Conservation (phyloP, 2,113 vertebrate species). For the Apodemus speciosus region DNA sequence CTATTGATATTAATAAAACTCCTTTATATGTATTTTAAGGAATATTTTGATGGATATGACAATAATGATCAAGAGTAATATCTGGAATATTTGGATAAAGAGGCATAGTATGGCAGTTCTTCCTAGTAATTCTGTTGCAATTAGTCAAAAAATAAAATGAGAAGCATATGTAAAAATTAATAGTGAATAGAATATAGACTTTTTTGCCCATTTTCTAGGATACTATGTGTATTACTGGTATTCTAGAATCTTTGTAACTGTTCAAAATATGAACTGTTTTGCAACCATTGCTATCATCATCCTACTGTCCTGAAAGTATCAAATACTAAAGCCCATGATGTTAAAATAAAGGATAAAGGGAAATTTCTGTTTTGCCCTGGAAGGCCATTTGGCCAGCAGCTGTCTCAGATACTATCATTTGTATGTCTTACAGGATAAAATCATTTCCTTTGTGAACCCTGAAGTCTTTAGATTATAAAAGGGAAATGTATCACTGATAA, state of each 20-base stretch:
- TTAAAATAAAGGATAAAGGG: not conserved
- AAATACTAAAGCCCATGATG: not conserved
- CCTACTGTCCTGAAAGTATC: not conserved
- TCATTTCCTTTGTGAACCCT: not conserved
- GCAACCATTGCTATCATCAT: not conserved
- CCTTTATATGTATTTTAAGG: not conserved
- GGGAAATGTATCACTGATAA: not conserved
- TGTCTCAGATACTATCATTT: not conserved
- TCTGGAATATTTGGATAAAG: not conserved
- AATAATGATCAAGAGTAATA: not conserved
- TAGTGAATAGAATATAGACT: not conserved
- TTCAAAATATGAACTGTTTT: not conserved
- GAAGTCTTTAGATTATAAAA: conserved; percentile 6
- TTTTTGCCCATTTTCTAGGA: not conserved
- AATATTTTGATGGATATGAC: conserved; percentile 7
- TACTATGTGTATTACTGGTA: not conserved
- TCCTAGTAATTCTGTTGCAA: not conserved
- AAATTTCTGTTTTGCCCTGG: not conserved
- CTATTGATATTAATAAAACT: not conserved
- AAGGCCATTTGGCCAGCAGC: not conserved
- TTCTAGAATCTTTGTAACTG: not conserved
- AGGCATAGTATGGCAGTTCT: not conserved
- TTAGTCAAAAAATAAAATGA: not conserved
- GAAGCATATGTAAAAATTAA: not conserved
- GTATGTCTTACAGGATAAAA: not conserved